A percentile compares a stretch with the other conserved stretches of the same genome.
phyloP scores from a whole-genome alignment of 2,113 vertebrate species.

The Sprattus sprattus region DNA sequence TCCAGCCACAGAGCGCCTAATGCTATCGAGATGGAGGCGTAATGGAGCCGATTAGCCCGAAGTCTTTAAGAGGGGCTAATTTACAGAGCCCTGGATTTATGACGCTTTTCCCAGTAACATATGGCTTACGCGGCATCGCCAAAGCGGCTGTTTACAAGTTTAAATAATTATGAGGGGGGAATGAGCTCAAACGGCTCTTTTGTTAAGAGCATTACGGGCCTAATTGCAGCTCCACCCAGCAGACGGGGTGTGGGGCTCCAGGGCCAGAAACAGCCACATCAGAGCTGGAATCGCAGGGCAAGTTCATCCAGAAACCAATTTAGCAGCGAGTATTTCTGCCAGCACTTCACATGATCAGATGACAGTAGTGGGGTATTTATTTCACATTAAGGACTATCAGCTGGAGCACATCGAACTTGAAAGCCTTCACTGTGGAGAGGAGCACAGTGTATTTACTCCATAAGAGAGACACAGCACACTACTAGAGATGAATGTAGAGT shows the following conservation, averaged over 20 bases:
- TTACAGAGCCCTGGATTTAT: constrained; percentile 48
- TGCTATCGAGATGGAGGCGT: not conserved
- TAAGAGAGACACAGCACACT: not conserved
- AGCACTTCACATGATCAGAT: not conserved
- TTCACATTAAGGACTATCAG: not conserved
- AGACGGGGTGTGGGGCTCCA: not conserved
- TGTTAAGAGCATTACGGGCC: constrained; percentile 37
- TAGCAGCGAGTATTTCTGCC: not conserved
- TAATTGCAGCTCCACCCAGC: constrained; percentile 27
- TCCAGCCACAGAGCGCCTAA: not conserved
- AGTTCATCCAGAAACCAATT: not conserved
- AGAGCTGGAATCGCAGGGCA: not conserved
- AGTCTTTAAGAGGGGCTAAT: constrained; percentile 52
- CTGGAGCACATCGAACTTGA: not conserved
- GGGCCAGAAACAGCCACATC: constrained; percentile 1
- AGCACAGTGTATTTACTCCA: not conserved
- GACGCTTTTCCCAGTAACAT: constrained; percentile 22
- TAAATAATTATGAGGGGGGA: constrained; percentile 48
- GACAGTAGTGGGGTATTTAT: not conserved
- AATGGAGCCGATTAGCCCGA: constrained; percentile 39
- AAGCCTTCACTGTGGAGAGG: not conserved
- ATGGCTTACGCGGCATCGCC: constrained; percentile 37
- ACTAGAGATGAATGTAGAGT: not conserved
- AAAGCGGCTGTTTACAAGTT: constrained; percentile 47
- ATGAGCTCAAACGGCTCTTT: constrained; percentile 51